Evolutionary conservation across 2,113 vertebrate species (phyloP).

Genomic region (Alaudala cheleensis): DNA sequence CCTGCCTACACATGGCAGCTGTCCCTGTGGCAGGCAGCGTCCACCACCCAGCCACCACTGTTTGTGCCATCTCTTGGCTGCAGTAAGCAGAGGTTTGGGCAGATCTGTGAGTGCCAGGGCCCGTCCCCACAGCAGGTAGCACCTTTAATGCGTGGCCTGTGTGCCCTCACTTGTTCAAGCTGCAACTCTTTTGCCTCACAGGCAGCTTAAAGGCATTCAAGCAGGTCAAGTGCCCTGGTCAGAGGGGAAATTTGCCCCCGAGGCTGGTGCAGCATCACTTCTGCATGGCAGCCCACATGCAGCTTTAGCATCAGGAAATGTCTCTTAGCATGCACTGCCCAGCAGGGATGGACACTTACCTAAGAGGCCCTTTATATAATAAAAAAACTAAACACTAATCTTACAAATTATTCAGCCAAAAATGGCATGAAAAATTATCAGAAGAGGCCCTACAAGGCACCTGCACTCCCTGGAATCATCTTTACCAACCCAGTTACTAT

Average conservation of each 20-base stretch:
- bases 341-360: not conserved
- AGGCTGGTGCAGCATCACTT: not conserved
- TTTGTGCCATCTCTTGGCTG: not conserved
- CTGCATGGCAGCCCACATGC: not conserved
- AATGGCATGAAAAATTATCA: not conserved
- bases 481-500: not conserved
- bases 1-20: not conserved
- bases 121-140: not conserved
- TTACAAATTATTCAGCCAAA: not conserved
- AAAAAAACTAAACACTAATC: not conserved
- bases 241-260: not conserved
- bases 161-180: not conserved
- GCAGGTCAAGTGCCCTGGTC: not conserved
- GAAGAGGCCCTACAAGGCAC: not conserved
- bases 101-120: not conserved
- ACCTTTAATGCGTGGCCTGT: accelerated
- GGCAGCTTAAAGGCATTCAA: not conserved
- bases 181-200: not conserved
- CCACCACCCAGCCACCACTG: not conserved
- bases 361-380: not conserved
- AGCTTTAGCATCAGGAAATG: not conserved
- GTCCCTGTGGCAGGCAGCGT: not conserved
- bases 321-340: not conserved
- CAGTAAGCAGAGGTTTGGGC: not conserved
- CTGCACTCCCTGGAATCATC: not conserved